Conservation (phyloP, 2,888 invertebrate genomes). For the Agriopis marginaria region DNA sequence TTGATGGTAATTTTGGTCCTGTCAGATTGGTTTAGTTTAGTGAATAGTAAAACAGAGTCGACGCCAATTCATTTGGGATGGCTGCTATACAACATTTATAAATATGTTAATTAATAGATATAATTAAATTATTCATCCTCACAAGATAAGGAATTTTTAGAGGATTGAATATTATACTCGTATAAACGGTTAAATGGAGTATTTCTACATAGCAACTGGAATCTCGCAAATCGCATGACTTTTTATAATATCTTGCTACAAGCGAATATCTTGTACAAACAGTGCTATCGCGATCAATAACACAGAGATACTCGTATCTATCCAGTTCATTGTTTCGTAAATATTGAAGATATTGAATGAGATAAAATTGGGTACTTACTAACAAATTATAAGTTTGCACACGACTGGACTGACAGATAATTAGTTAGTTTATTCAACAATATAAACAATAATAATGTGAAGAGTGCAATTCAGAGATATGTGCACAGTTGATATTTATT, state of each 20-base stretch:
- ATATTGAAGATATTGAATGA: background rate
- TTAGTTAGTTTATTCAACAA: background rate
- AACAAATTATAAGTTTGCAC: background rate
- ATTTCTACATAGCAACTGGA: conserved; percentile 4
- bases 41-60: too few relatives aligned
- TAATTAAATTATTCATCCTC: background rate
- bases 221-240: conserved; percentile 1
- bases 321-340: background rate
- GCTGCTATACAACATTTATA: background rate
- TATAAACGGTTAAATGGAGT: background rate
- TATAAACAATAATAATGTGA: background rate
- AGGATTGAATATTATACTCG: too few relatives aligned
- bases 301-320: background rate
- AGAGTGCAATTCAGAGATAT: background rate
- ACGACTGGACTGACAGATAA: background rate
- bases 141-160: background rate
- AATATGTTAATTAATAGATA: background rate
- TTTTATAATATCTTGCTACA: conserved; percentile 3
- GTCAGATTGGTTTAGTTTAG: too few relatives aligned
- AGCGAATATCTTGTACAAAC: conserved; percentile 6
- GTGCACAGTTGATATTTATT: too few relatives aligned
- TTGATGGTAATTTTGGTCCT: too few relatives aligned
- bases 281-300: conserved; percentile 12
- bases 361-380: background rate
- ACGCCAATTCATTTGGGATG: too few relatives aligned